These are phyloP conservation scores for Alloplasta piceator DNA, from an alignment of 2,888 invertebrate genomes.

Conservation along the genomic window DNA sequence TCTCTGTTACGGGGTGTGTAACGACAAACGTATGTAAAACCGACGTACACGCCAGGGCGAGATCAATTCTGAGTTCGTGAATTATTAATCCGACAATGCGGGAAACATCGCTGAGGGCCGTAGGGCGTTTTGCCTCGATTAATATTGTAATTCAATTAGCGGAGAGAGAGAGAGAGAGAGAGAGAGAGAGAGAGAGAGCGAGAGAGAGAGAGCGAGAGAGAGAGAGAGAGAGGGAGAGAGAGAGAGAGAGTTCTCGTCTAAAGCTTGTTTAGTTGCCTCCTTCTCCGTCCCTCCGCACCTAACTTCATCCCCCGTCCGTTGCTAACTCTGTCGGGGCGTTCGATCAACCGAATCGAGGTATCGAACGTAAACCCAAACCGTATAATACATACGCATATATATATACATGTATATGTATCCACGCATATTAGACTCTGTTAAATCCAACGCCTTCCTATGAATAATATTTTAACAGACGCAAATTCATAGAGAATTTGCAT, in stretches of 20 bases:
- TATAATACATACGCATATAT: slow-evolving; percentile 31
- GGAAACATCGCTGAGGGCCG: slow-evolving; percentile 62
- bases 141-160: slow-evolving; percentile 71
- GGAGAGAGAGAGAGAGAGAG: slow-evolving; percentile 51
- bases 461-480: slow-evolving; percentile 59
- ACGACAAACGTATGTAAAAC: slow-evolving; percentile 44
- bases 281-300: slow-evolving; percentile 34
- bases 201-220: slow-evolving; percentile 53
- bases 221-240: slow-evolving; percentile 54
- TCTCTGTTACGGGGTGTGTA: slow-evolving; percentile 13
- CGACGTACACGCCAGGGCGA: slow-evolving; percentile 36
- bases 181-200: slow-evolving; percentile 53
- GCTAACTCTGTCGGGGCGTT: slow-evolving; percentile 19
- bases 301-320: slow-evolving; percentile 12
- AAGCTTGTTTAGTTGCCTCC: slow-evolving; percentile 49
- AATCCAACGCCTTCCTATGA: slow-evolving; percentile 51
- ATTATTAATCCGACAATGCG: slow-evolving; percentile 69
- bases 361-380: slow-evolving; percentile 49
- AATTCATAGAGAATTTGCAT: slow-evolving; percentile 32
- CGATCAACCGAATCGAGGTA: slow-evolving; percentile 56
- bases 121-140: slow-evolving; percentile 66
- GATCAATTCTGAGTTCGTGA: slow-evolving; percentile 67
- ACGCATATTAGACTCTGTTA: slow-evolving; percentile 33
- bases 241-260: slow-evolving; percentile 35
- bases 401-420: background rate